A percentile compares a stretch with the other conserved stretches of the same genome.
phyloP scores from a whole-genome alignment of 2,113 vertebrate species.

The Mustelus asterias region DNA sequence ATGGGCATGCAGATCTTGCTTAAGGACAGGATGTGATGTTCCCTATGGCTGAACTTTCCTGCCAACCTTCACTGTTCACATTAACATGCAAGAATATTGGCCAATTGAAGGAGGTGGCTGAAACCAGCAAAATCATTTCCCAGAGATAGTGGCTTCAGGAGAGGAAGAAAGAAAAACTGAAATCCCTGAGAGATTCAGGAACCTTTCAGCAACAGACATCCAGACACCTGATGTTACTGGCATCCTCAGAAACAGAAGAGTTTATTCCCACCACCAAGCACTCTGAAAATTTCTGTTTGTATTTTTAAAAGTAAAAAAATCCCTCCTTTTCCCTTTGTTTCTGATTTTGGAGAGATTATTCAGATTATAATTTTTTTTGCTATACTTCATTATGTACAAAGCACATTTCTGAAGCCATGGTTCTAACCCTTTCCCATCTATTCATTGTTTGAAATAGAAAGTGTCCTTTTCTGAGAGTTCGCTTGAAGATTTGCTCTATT shows the following conservation, averaged over 20 bases:
- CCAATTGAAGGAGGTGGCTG: neutral
- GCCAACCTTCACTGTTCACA: neutral
- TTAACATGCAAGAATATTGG: neutral
- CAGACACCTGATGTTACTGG: neutral
- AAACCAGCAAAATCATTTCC: neutral
- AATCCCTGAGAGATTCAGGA: neutral
- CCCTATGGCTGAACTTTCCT: neutral
- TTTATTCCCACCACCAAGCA: neutral
- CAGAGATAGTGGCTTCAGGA: neutral
- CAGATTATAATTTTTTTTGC: neutral
- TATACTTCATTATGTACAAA: neutral
- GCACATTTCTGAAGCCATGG: neutral
- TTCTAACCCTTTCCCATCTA: neutral
- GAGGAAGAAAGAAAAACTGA: constrained; percentile 4
- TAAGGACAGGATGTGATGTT: neutral
- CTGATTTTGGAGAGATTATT: neutral
- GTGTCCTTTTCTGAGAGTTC: neutral
- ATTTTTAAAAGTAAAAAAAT: neutral
- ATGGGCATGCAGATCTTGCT: neutral
- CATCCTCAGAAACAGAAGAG: too few species aligned
- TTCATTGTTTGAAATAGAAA: neutral
- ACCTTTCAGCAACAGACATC: neutral
- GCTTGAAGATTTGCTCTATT: neutral
- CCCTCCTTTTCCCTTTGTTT: neutral
- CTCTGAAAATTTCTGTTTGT: neutral